Conservation (phyloP, 2,113 vertebrate species). For the Hippopotamus amphibius region DNA sequence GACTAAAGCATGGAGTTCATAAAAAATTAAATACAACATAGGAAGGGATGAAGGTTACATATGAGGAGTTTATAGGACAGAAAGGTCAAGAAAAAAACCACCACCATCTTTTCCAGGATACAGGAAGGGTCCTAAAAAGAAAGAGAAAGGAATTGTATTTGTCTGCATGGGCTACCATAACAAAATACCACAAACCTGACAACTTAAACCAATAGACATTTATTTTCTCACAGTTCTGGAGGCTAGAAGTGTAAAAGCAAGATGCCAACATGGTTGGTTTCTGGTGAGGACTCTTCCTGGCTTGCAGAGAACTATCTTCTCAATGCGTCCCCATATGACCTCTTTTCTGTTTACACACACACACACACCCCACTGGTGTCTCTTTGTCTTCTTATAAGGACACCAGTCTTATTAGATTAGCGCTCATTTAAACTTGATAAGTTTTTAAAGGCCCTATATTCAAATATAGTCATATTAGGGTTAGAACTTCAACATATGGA, state of each 20-base stretch:
- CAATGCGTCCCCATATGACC: not conserved
- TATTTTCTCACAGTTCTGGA: not conserved
- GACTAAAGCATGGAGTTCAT: not conserved
- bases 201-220: not conserved
- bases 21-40: not conserved
- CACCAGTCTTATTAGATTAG: not conserved
- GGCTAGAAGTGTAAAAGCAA: not conserved
- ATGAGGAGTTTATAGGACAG: not conserved
- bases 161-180: not conserved
- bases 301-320: not conserved
- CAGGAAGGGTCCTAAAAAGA: not conserved
- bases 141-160: not conserved
- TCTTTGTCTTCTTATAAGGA: not conserved
- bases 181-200: not conserved
- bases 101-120: not conserved
- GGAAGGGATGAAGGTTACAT: not conserved
- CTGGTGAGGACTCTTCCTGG: not conserved
- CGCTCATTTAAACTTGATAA: not conserved
- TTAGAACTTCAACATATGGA: not conserved
- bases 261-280: not conserved
- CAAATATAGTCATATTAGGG: not conserved
- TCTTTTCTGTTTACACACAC: not conserved
- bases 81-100: not conserved
- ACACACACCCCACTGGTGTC: not conserved
- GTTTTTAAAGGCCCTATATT: not conserved